Evolutionary conservation across 2,113 vertebrate species (phyloP), one percentile per base, ranked within the genome.

Genomic region (Agapornis roseicollis): DNA sequence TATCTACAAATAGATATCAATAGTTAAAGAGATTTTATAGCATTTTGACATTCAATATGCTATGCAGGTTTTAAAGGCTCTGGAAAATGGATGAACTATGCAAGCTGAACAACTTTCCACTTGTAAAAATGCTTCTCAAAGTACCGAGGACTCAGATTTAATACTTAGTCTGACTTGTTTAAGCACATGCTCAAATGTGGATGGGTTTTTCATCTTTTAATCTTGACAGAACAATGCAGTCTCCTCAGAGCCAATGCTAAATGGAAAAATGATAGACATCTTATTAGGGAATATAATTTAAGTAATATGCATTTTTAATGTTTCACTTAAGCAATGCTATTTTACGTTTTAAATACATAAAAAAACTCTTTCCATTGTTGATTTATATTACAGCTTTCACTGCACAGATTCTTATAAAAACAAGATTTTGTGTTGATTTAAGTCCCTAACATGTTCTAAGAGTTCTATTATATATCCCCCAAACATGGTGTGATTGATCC

Each of bases 1-100:
- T 91, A 91, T 95, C 93, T 97, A 96, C 96, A 97, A 96, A 93
- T 89, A 97, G 91, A 92, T 97, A 97, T 95, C 95, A 96, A 97
- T 95, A 97, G 96, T 93, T 96, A 94, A 97, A 97, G 85, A 94
- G 85, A 96, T 97, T 97, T 97, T 94, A 96, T 70, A 96, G 86
- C 17, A 6, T 93, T 96, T 90, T 97, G 96, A 96, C 73, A 61
- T 97, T 94, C 90, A 76, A 65, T 92, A 61, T 88, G 76, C 93
- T 95, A 94, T 53, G 44, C 78, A 96, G 84, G 90, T 97, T 98
- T 97, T 96, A 98, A 97, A 95, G 85, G 73, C 78, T 97, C 89
- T 91, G 90, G 93, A 96, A 97, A 98, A 98, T 78, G 73, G 92
- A 97, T 97, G 94, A 96, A 96, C 87, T 89, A 85, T 95, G 88